Percentiles rank a stretch among this genome's conserved stretches.
These are phyloP conservation scores for Turritopsis rubra DNA, from an alignment of 30 jellyfish, hydroid and myxozoan species.

Conservation along the genomic window DNA sequence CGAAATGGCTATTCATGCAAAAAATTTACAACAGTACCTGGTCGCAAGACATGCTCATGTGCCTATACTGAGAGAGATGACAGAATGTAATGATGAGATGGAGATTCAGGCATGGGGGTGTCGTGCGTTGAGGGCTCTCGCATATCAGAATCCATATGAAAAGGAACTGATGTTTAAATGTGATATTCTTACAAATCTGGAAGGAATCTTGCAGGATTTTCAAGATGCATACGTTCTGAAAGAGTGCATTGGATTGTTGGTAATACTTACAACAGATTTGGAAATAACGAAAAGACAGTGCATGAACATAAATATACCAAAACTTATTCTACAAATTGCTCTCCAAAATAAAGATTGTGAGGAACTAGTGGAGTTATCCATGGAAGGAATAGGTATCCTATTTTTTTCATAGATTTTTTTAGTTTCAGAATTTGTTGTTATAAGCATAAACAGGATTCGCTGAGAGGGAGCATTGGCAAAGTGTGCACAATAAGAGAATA, in stretches of 20 bases:
- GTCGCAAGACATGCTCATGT: constrained; percentile 65
- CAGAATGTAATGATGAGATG: constrained; percentile 23
- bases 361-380: constrained; percentile 49
- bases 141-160: constrained; percentile 51
- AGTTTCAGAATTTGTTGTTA: not conserved
- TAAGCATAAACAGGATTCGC: too few relatives aligned
- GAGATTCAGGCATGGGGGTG: constrained; percentile 79
- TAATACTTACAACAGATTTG: constrained; percentile 76
- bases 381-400: constrained; percentile 74
- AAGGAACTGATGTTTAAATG: constrained; percentile 58
- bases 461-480: too few relatives aligned
- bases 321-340: constrained; percentile 37
- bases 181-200: constrained; percentile 37
- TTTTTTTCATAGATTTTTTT: too few relatives aligned
- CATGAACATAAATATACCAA: constrained; percentile 50
- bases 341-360: constrained; percentile 17
- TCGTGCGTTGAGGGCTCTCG: constrained; percentile 78
- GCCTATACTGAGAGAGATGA: constrained; percentile 55
- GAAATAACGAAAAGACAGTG: constrained; percentile 67
- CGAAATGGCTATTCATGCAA: constrained; percentile 44
- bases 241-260: constrained; percentile 73
- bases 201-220: constrained; percentile 26
- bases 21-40: constrained; percentile 49
- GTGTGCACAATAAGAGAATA: too few relatives aligned
- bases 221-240: constrained; percentile 39